Base-by-base conservation (phyloP, 2,888 invertebrate species). In the Disparrhopalites patrizii region DNA sequence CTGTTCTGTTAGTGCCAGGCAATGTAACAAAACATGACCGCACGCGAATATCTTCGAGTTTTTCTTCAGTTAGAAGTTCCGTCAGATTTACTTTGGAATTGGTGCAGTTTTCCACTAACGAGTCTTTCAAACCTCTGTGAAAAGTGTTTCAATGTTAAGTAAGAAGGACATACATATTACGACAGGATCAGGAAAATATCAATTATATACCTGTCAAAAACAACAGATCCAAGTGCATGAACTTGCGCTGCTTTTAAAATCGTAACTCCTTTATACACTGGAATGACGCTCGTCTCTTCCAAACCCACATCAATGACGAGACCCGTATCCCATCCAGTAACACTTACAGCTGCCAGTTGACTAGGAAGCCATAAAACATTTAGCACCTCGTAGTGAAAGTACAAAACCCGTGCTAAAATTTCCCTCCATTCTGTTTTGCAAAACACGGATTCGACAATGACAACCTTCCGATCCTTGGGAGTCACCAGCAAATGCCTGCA, bases 381-480 rank as follows among this genome's bases (percentile, higher is more conserved):
- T 0, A 88, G 81, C 78, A 92, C 91, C 85, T 96, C 95, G 81
- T 90, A 97, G 78, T 96, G 95, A 64, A 85, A 83, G 78, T 93
- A 96, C n/a, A 97, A 81, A 23, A 93, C 94, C 79, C 89, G 90
- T 0, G 95, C 95, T 10, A 98, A 81, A 0, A 90, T 90, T 77
- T 96, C 90, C 67, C 95, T 83, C 77, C 94, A 89, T 62, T 86
- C 79, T 0, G 91, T 90, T 3, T 87, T 89, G 33, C 89, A 87
- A 23, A 97, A 83, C 13, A 95, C 82, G 3, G 93, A 94, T 80
- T 98, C 98, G 23, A 97, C 88, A 31, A 98, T 84, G 4, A 98
- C 89, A 36, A 98, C 87, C 78, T 91, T 88, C 25, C 94, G 84
- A 76, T 94, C 96, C 80, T 96, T 95, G 0, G 97, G 95, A 78